Conservation (phyloP, 2,113 vertebrate species). For the Lontra canadensis region DNA sequence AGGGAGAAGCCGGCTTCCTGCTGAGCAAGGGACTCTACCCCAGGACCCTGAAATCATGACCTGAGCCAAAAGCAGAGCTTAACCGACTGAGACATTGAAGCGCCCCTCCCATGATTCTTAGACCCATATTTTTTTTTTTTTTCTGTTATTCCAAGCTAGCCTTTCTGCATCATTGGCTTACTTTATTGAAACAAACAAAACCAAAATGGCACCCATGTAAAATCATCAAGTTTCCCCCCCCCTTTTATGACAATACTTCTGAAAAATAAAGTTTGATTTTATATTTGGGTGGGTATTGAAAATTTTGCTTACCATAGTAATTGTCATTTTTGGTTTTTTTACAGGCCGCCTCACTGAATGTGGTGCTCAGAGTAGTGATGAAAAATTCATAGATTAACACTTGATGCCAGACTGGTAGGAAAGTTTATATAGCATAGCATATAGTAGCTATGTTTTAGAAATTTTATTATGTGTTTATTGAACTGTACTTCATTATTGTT, state of each 20-base stretch:
- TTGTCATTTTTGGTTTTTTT: conserved; percentile 33
- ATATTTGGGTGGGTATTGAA: neutral
- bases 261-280: conserved; percentile 22
- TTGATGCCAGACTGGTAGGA: conserved; percentile 89
- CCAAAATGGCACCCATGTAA: neutral
- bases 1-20: no score
- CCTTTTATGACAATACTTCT: neutral
- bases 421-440: neutral
- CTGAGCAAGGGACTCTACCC: no score
- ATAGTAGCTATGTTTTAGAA: neutral
- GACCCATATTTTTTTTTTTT: neutral
- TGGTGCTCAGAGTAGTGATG: conserved; percentile 91
- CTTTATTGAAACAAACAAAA: neutral
- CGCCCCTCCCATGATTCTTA: no score
- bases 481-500: neutral
- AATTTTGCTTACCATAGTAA: neutral
- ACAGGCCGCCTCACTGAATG: conserved; percentile 92
- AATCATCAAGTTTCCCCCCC: neutral
- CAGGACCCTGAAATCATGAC: no score
- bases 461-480: neutral
- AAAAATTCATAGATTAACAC: conserved; percentile 94
- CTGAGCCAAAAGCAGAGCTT: no score
- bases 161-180: neutral
- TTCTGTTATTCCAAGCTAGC: neutral
- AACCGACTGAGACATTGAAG: no score